Conservation (phyloP, 2,113 vertebrate genomes). For the Lipotes vexillifer region DNA sequence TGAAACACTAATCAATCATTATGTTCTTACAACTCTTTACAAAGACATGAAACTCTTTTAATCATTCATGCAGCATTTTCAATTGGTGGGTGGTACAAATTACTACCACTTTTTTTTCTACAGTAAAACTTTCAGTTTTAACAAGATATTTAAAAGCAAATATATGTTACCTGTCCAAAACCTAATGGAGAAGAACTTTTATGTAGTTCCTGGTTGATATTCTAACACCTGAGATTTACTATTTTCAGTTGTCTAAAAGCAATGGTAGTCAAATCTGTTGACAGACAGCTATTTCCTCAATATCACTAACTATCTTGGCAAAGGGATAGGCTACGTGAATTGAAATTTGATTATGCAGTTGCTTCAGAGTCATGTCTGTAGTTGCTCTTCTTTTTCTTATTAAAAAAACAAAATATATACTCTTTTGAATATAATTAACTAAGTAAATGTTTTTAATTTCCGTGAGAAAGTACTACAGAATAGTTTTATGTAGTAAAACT, state of each 20-base stretch:
- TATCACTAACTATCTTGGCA: not conserved
- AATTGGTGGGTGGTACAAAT: not conserved
- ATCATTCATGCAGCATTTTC: not conserved
- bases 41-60: not conserved
- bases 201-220: not conserved
- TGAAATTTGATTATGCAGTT: not conserved
- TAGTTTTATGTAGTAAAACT: not conserved
- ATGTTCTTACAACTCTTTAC: not conserved
- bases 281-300: not conserved
- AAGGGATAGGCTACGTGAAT: not conserved
- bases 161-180: not conserved
- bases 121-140: slow-evolving; percentile 8
- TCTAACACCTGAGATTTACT: not conserved
- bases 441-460: not conserved
- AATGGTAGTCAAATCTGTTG: not conserved
- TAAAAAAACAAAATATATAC: not conserved
- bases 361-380: slow-evolving; percentile 6
- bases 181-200: slow-evolving; percentile 1
- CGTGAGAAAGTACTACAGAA: not conserved
- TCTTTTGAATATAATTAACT: not conserved
- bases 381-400: not conserved
- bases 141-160: slow-evolving; percentile 17
- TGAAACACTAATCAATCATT: slow-evolving; percentile 16
- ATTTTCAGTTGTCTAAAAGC: slow-evolving; percentile 30
- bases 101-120: not conserved